Evolutionary conservation across 1,140 invertebrate genomes (phyloP).

Genomic region (Probaryconus sp.): DNA sequence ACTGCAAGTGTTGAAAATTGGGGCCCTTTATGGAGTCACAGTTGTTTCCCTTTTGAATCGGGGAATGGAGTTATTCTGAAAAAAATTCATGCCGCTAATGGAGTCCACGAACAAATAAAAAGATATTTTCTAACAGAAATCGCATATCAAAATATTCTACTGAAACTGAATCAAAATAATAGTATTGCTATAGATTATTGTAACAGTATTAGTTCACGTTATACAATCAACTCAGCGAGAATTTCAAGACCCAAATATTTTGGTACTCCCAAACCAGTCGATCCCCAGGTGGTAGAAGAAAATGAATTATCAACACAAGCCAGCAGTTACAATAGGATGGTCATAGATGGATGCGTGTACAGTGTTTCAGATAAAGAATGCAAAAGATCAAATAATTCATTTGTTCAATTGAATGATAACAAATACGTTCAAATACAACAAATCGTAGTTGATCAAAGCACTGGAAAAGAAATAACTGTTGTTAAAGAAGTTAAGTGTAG

Average conservation of each 20-base stretch:
- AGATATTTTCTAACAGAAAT: constrained; percentile 9
- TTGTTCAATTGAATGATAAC: constrained; percentile 10
- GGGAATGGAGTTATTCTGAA: constrained; percentile 33
- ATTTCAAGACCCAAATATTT: constrained; percentile 6
- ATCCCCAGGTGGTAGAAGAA: background rate
- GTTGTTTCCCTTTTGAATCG: constrained; percentile 33
- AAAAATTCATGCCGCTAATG: constrained; percentile 38
- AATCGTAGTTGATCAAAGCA: constrained; percentile 20
- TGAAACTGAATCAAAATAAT: constrained; percentile 7
- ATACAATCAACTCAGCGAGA: background rate
- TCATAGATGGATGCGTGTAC: background rate
- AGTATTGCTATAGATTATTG: constrained; percentile 3
- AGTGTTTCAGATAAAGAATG: background rate
- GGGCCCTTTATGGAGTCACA: constrained; percentile 21
- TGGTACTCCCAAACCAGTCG: background rate
- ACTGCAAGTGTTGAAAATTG: constrained; percentile 23
- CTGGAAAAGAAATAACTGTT: constrained; percentile 9
- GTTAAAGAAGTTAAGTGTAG: background rate
- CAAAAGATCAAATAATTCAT: constrained; percentile 24
- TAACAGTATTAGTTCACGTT: background rate
- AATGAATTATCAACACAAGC: background rate
- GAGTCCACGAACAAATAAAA: constrained; percentile 33
- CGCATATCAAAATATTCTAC: constrained; percentile 7
- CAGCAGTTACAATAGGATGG: background rate
- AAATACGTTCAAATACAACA: constrained; percentile 14